Base-by-base conservation (phyloP, 1,140 invertebrate species). In the Whitmania pigra region DNA sequence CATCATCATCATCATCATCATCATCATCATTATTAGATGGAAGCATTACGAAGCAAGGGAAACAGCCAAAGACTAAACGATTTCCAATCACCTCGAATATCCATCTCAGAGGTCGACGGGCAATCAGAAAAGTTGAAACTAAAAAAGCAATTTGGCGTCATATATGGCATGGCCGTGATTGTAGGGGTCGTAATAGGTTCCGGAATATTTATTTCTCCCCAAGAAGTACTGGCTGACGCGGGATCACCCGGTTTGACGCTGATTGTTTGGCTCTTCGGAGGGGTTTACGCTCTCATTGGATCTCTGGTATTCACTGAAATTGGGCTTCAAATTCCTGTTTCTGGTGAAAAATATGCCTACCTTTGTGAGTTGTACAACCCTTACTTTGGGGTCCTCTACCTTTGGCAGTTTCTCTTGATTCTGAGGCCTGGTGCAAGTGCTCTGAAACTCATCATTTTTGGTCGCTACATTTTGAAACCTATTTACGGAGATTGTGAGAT, bases 141-240 rank as follows among this genome's bases (percentile, higher is more conserved):
- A 9, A 71, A 75, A 53, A 54, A 63, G 27, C 63, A 71, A n/a
- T 54, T 76, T 6, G 69, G 63, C 31, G 53, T 76, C 22, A 31
- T 75, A 2, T 53, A 72, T 55, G 73, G 70, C 17, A 66, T 76
- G 29, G 53, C 68, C 22, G 75, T 76, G 20, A 54, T 76, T 25
- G 53, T 74, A 40, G 76, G 76, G 17, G 31, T 75, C 22, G 69
- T 76, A 2, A 73, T 77, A 6, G 77, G 77, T 25, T 91, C 90
- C 11, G 91, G 91, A 60, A 92, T 97, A 79, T 97, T 97, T 80
- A 89, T 97, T 13, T 93, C 93, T 5, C 94, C 94, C 0, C 92
- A 89, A 77, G 90, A 92, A 73, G 89, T 91, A 0, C 79, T 92
- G 9, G 78, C 87, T 75, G 85, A 88, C 78, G 88, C 90, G 2